phyloP scores from a whole-genome alignment of 2,113 vertebrate species.

The Chunga burmeisteri region DNA sequence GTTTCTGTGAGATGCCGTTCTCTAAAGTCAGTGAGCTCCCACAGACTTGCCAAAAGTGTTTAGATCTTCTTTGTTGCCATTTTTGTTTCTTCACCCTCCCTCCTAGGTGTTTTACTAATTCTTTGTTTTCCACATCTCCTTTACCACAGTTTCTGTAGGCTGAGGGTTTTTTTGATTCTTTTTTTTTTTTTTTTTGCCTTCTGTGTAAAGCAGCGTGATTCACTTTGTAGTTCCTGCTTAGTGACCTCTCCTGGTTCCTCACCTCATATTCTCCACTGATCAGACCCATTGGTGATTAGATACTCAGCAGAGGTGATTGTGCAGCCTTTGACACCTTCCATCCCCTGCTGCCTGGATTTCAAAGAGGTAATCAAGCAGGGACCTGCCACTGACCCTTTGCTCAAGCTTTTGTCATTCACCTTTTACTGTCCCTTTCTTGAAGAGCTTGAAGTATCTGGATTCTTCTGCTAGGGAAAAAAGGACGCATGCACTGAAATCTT shows the following conservation, averaged over 20 bases:
- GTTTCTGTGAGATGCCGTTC: neutral
- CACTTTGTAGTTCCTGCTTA: neutral
- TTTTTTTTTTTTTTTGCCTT: neutral
- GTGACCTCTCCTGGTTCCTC: slow-evolving; percentile 19
- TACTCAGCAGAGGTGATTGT: slow-evolving; percentile 4
- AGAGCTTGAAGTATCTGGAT: slow-evolving; percentile 25
- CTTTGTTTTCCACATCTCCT: neutral
- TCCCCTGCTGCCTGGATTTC: slow-evolving; percentile 29
- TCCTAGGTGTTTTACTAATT: neutral
- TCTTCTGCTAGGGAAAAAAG: neutral
- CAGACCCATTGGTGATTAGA: slow-evolving; percentile 34
- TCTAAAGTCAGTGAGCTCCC: neutral
- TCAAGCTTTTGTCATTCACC: slow-evolving; percentile 35
- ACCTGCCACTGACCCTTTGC: slow-evolving; percentile 29
- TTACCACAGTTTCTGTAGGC: neutral
- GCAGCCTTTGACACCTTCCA: slow-evolving; percentile 20
- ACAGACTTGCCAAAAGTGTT: neutral
- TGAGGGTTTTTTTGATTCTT: neutral
- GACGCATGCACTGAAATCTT: neutral
- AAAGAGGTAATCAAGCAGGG: slow-evolving; percentile 35
- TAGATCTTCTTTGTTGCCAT: neutral
- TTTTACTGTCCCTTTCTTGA: slow-evolving; percentile 30
- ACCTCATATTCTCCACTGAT: slow-evolving; percentile 15
- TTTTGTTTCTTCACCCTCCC: neutral
- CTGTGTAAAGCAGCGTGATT: neutral